A percentile compares a stretch with the other conserved stretches of the same genome.
Evolutionary conservation across 2,113 vertebrate species (phyloP).

Genomic region (Damaliscus lunatus): DNA sequence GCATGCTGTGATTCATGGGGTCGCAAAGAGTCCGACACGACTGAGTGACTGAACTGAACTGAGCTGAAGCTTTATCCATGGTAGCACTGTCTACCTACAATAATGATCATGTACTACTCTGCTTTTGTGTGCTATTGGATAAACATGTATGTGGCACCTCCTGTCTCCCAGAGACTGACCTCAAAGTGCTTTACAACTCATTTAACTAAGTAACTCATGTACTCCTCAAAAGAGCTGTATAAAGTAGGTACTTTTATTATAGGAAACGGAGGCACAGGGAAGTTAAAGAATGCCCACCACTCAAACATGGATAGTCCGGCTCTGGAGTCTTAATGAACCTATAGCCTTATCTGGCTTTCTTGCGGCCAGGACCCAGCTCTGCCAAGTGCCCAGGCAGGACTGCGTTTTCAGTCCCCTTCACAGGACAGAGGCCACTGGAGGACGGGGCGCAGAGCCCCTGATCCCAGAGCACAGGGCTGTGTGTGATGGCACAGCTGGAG

Average conservation of each 20-base stretch:
- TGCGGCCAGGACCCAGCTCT: background rate
- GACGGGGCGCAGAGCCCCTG: background rate
- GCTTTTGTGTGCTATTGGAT: background rate
- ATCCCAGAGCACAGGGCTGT: background rate
- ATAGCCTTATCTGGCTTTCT: background rate
- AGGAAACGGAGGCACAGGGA: background rate
- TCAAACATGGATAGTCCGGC: background rate
- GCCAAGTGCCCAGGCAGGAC: background rate
- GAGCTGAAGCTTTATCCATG: background rate
- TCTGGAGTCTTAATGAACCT: background rate
- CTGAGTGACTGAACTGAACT: too few species aligned
- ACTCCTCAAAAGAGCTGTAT: background rate
- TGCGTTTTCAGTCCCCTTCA: background rate
- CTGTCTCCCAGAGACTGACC: background rate
- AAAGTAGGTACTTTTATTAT: background rate
- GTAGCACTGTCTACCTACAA: accelerated
- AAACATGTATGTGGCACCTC: background rate
- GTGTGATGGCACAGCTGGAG: background rate
- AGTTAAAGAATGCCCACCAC: background rate
- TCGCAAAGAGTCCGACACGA: too few species aligned
- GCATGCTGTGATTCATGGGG: too few species aligned
- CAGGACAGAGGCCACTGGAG: background rate
- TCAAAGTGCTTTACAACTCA: background rate
- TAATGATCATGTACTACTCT: background rate
- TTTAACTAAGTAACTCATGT: background rate